These are phyloP conservation scores for Euzetes globulus DNA, from an alignment of 2,888 invertebrate species.

Conservation along the genomic window DNA sequence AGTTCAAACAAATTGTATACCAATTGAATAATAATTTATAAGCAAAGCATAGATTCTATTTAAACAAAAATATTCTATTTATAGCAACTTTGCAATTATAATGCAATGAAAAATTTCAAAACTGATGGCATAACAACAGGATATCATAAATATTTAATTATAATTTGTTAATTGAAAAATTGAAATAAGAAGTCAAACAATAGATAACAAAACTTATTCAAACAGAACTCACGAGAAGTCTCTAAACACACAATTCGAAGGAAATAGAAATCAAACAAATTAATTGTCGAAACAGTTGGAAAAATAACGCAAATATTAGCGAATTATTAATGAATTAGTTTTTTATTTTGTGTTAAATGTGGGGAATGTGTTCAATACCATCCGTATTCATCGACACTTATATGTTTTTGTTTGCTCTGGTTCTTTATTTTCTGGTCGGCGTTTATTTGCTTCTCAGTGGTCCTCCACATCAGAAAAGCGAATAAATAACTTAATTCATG, in stretches of 20 bases:
- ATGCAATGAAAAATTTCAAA: too few species aligned
- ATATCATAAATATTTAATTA: too few species aligned
- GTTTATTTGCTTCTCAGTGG: slow-evolving; percentile 25
- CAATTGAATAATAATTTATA: too few species aligned
- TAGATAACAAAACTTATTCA: too few species aligned
- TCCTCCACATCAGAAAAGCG: slow-evolving; percentile 7
- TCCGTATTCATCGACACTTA: slow-evolving; percentile 11
- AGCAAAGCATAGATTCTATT: too few species aligned
- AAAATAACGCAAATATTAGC: neutral
- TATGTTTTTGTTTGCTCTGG: slow-evolving; percentile 9
- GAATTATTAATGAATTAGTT: neutral
- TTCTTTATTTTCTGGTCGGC: slow-evolving; percentile 23
- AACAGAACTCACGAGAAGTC: too few species aligned
- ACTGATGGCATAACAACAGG: too few species aligned
- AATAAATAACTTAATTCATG: slow-evolving; percentile 20
- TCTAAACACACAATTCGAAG: neutral
- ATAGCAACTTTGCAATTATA: too few species aligned
- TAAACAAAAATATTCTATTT: too few species aligned
- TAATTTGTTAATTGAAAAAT: too few species aligned
- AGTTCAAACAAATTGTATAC: too few species aligned
- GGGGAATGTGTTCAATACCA: slow-evolving; percentile 8
- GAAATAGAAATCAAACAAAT: neutral
- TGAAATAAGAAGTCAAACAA: too few species aligned
- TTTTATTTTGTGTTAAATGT: neutral
- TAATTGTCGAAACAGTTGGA: neutral